A percentile compares a stretch with the other conserved stretches of the same genome.
phyloP scores from a whole-genome alignment of 2,113 vertebrate genomes.

The rat (Rattus norvegicus) region GRCr8 NC_086020.1:205554001-205554500 shows the following conservation, averaged over 20 bases:
- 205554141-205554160: not conserved
- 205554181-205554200: not conserved
- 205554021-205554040: not conserved
- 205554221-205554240: not conserved
- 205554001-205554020: not conserved
- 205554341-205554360: too few relatives aligned
- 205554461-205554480: not conserved
- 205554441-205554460: not conserved
- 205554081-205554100: not conserved
- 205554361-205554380: not conserved
- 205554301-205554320: not conserved
- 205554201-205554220: not conserved
- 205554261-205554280: not conserved
- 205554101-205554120: not conserved
- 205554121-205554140: not conserved
- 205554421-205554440: not conserved
- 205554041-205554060: not conserved
- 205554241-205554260: not conserved
- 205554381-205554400: not conserved
- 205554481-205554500: not conserved
- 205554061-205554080: not conserved
- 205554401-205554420: not conserved
- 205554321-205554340: not conserved
- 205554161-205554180: not conserved
- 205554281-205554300: not conserved